Conservation (phyloP, 2,888 invertebrate species). For the Standfussiana lucernea region DNA sequence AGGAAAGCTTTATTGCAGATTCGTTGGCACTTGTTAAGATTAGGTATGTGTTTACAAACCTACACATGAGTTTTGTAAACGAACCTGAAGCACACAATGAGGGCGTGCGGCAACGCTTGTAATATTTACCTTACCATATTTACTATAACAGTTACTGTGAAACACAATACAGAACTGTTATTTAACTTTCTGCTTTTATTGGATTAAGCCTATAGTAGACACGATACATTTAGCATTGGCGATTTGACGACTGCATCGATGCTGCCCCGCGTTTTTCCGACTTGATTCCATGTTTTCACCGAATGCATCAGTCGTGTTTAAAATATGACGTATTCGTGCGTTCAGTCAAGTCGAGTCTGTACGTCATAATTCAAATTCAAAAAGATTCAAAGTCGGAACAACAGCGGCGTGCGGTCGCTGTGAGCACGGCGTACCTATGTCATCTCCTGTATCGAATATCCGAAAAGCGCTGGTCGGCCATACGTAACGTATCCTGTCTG, state of each 20-base stretch:
- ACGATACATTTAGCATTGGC: neutral
- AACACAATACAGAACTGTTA: slow-evolving; percentile 32
- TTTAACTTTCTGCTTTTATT: neutral
- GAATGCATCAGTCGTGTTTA: neutral
- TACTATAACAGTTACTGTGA: slow-evolving; percentile 7
- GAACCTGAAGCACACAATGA: slow-evolving; percentile 55
- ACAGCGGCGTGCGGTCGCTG: neutral
- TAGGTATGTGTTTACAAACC: slow-evolving; percentile 55
- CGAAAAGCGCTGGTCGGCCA: neutral
- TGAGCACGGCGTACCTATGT: neutral
- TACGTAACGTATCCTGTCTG: neutral
- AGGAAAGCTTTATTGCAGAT: slow-evolving; percentile 17
- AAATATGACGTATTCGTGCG: neutral
- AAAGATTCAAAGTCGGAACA: neutral
- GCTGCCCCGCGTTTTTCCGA: neutral
- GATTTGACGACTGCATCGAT: neutral
- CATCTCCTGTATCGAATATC: neutral
- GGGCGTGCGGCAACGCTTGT: slow-evolving; percentile 41
- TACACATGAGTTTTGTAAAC: slow-evolving; percentile 59
- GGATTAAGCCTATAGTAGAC: neutral
- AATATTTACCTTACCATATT: slow-evolving; percentile 53
- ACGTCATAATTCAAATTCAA: neutral
- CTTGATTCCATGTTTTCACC: neutral
- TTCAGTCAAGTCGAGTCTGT: neutral
- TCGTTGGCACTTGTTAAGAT: slow-evolving; percentile 40